A percentile compares a stretch with the other conserved stretches of the same genome.
Evolutionary conservation across 2,113 vertebrate genomes (phyloP).

Genomic region (Campylomormyrus numenius): DNA sequence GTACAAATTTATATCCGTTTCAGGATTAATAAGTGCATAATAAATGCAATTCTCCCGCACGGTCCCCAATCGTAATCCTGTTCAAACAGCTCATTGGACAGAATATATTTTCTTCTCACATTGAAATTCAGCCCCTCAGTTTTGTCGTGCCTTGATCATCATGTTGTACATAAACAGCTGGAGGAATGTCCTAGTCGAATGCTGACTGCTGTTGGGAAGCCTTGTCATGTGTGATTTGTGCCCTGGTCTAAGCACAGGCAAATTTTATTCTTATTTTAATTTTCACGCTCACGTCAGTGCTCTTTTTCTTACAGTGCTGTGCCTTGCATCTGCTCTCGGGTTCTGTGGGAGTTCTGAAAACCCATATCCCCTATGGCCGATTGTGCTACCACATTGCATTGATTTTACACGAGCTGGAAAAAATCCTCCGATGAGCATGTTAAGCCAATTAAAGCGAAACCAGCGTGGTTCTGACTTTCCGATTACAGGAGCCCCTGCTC

Average conservation of each 20-base stretch:
- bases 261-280: background rate
- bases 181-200: background rate
- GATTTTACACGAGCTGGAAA: background rate
- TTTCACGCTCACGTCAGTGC: background rate
- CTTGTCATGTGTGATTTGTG: background rate
- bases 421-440: background rate
- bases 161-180: background rate
- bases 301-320: background rate
- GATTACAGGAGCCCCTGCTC: background rate
- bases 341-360: background rate
- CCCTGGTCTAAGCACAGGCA: background rate
- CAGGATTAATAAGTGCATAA: background rate
- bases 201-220: background rate
- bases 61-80: background rate
- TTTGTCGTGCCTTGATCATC: background rate
- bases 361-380: background rate
- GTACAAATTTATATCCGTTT: background rate
- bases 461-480: background rate
- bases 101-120: background rate
- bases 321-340: background rate
- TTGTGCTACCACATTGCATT: background rate
- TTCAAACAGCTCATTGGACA: background rate
- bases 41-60: background rate
- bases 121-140: background rate
- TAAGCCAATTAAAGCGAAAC: background rate